Evolutionary conservation across 1,140 invertebrate species (phyloP).

Genomic region (Rhopalosiphum padi): DNA sequence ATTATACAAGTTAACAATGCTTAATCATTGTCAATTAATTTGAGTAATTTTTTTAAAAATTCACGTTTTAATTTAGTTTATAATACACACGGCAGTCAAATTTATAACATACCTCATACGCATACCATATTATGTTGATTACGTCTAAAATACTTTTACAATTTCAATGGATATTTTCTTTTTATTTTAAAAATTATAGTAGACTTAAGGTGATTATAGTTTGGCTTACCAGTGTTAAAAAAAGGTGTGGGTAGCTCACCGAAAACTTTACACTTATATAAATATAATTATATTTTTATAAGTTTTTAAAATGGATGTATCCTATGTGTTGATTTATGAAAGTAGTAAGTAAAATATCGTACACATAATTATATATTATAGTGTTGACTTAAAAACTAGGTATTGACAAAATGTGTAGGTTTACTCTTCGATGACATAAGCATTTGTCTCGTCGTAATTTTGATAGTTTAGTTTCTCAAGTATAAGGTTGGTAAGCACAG

Average conservation of each 20-base stretch:
- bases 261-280: background rate
- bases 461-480: background rate
- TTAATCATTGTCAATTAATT: background rate
- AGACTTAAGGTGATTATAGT: background rate
- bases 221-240: background rate
- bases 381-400: slow-evolving; percentile 4
- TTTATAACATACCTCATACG: background rate
- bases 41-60: background rate
- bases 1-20: background rate
- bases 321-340: background rate
- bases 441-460: slow-evolving; percentile 1
- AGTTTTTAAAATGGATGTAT: background rate
- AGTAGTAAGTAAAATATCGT: background rate
- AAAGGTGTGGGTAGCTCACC: background rate
- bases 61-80: background rate
- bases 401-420: slow-evolving; percentile 7
- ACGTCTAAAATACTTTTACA: background rate
- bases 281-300: background rate
- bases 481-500: background rate
- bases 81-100: background rate
- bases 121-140: background rate
- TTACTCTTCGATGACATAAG: background rate
- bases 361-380: background rate
- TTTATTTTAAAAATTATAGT: background rate
- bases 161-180: background rate